These are phyloP conservation scores for Dolichoris vasculosae DNA, from an alignment of 1,140 invertebrate genomes.

Conservation along the genomic window DNA sequence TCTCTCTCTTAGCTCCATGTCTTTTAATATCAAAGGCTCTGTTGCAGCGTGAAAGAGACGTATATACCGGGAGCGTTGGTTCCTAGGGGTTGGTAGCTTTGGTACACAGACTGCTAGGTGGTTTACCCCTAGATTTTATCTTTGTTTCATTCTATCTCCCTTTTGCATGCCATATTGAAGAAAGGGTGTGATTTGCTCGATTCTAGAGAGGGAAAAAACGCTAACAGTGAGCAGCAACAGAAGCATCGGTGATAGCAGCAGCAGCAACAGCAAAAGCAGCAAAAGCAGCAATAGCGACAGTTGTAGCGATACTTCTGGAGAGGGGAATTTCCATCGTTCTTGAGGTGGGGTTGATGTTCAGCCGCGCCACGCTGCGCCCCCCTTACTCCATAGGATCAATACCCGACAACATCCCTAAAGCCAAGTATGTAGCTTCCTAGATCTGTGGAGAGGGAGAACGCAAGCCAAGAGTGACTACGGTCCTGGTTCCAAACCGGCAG, in stretches of 20 bases:
- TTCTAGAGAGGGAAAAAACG: conserved; percentile 54
- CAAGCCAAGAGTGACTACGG: conserved; percentile 37
- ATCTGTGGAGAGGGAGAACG: conserved; percentile 37
- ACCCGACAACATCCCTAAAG: conserved; percentile 68
- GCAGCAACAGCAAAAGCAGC: background rate
- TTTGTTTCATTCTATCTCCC: conserved; percentile 50
- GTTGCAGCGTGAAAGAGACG: no score
- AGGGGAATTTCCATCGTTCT: conserved; percentile 72
- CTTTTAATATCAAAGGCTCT: no score
- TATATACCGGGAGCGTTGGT: background rate
- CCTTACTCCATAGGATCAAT: conserved; percentile 68
- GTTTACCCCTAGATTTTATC: conserved; percentile 54
- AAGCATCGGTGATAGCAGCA: background rate
- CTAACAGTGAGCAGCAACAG: conserved; percentile 45
- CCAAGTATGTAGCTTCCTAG: conserved; percentile 69
- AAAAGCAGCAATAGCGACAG: background rate
- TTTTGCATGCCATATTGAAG: background rate
- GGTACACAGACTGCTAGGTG: conserved; percentile 61
- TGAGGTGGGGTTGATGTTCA: conserved; percentile 69
- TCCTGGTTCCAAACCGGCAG: conserved; percentile 5
- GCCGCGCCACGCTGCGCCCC: conserved; percentile 66
- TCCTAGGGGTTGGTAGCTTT: conserved; percentile 62
- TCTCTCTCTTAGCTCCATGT: background rate
- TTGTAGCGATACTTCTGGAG: conserved; percentile 52
- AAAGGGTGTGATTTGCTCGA: background rate